phyloP scores from a whole-genome alignment of 2,797 vertebrate genomes.

The Tinamus major region DNA sequence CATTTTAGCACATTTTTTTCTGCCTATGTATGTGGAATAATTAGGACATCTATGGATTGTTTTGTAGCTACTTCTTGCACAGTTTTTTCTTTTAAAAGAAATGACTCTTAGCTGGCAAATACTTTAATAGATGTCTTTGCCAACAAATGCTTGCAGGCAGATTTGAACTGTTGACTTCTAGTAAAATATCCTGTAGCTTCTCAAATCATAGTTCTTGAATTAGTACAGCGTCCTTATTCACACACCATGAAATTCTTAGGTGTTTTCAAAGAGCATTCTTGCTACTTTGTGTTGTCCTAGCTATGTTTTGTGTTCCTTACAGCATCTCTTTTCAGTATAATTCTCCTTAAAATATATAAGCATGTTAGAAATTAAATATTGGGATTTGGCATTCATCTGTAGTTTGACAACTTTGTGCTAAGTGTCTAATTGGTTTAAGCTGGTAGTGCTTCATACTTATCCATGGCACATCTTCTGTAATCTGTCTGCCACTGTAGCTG shows the following conservation, averaged over 20 bases:
- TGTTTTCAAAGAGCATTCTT: neutral
- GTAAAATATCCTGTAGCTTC: neutral
- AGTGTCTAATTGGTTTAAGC: constrained; percentile 83
- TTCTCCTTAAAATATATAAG: constrained; percentile 37
- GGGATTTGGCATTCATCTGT: constrained; percentile 70
- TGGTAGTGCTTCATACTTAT: constrained; percentile 69
- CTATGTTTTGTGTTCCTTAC: neutral
- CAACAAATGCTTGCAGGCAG: neutral
- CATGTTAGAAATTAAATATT: constrained; percentile 34
- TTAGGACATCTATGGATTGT: constrained; percentile 51
- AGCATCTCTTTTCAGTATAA: neutral
- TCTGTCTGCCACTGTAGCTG: constrained; percentile 86
- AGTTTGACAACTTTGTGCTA: constrained; percentile 76
- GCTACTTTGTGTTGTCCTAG: neutral
- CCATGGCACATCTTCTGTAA: constrained; percentile 82
- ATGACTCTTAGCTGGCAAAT: constrained; percentile 47
- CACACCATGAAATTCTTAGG: neutral
- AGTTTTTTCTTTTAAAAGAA: constrained; percentile 26
- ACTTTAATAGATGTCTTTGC: constrained; percentile 58
- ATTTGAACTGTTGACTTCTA: neutral
- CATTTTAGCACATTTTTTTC: constrained; percentile 51
- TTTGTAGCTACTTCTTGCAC: constrained; percentile 31
- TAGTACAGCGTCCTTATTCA: neutral
- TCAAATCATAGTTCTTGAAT: neutral
- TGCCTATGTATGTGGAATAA: constrained; percentile 12